These are phyloP conservation scores for Helobdella robusta DNA, from an alignment of 2,888 invertebrate species.

Conservation along the genomic window DNA sequence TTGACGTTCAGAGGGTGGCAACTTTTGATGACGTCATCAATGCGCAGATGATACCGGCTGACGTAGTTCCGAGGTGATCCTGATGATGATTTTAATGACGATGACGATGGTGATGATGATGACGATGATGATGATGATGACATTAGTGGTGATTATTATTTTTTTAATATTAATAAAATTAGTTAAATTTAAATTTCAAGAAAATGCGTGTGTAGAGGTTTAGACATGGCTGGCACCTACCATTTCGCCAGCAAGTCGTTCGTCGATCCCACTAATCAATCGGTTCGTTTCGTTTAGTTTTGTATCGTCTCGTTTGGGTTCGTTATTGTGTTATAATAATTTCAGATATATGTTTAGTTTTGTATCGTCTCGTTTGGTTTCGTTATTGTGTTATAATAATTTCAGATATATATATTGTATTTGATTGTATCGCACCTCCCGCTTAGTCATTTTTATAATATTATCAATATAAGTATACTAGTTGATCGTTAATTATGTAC, in stretches of 20 bases:
- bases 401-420: too few relatives aligned
- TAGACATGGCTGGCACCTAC: conserved; percentile 41
- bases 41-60: conserved; percentile 11
- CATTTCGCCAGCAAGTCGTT: conserved; percentile 48
- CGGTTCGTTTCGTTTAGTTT: conserved; percentile 33
- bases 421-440: too few relatives aligned
- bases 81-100: background rate
- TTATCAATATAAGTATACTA: too few relatives aligned
- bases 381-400: too few relatives aligned
- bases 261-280: conserved; percentile 39
- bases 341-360: too few relatives aligned
- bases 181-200: conserved; percentile 17
- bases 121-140: background rate
- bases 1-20: conserved; percentile 40
- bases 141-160: background rate
- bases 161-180: conserved; percentile 13
- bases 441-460: too few relatives aligned
- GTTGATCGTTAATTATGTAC: too few relatives aligned
- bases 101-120: background rate
- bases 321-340: too few relatives aligned
- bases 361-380: too few relatives aligned
- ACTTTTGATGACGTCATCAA: conserved; percentile 35
- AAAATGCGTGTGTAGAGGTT: conserved; percentile 42
- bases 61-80: conserved; percentile 25
- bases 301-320: too few relatives aligned